Evolutionary conservation across 2,113 vertebrate species (phyloP).

Genomic region (Rana temporaria): DNA sequence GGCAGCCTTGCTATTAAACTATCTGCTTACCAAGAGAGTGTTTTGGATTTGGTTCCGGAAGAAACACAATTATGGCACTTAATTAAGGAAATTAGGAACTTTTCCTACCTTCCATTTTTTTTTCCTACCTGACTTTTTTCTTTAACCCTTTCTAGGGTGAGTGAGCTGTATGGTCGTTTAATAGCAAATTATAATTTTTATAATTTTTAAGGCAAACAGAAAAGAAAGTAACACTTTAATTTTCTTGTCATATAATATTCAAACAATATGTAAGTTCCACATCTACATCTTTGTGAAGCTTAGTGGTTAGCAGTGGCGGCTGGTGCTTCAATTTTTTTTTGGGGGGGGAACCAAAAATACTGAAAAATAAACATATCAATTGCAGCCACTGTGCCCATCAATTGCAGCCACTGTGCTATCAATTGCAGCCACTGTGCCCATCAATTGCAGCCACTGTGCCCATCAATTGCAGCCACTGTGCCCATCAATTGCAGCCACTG

Average conservation of each 20-base stretch:
- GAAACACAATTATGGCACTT: constrained; percentile 80
- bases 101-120: constrained; percentile 73
- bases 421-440: too few relatives aligned
- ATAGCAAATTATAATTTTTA: constrained; percentile 74
- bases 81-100: constrained; percentile 82
- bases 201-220: background rate
- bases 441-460: too few relatives aligned
- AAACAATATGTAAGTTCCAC: too few relatives aligned
- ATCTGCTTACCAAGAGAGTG: constrained; percentile 76
- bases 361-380: too few relatives aligned
- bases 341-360: too few relatives aligned
- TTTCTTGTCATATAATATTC: background rate
- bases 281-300: too few relatives aligned
- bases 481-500: too few relatives aligned
- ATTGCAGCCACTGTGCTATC: too few relatives aligned
- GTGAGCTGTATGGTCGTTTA: constrained; percentile 71
- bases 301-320: too few relatives aligned
- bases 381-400: too few relatives aligned
- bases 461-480: too few relatives aligned
- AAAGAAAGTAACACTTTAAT: background rate
- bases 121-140: constrained; percentile 73
- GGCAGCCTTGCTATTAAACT: constrained; percentile 78
- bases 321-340: too few relatives aligned
- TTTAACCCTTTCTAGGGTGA: constrained; percentile 71
- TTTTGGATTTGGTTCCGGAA: constrained; percentile 79